Base-by-base conservation (phyloP, 2,888 invertebrate species). In the Dicyrtomina minuta region DNA sequence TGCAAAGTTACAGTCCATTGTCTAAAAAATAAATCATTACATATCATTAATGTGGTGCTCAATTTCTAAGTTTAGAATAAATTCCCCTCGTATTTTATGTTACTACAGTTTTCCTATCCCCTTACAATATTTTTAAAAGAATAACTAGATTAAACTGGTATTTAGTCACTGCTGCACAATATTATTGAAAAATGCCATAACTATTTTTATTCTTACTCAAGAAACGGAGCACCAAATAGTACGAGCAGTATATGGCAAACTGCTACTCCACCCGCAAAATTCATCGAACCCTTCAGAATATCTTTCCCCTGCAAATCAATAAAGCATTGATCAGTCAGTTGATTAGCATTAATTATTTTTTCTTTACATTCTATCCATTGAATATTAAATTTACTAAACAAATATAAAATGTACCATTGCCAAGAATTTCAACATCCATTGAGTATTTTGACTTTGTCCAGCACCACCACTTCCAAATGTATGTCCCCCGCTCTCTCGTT, bases 211-310 rank as follows among this genome's bases (percentile, higher is more conserved):
- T 55, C 70, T 70, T 70, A 77, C 78, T 75, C 59, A 26, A 75
- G 58, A 12, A 78, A 55, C 6, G 78, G 74, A 55, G 78, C 78
- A 55, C 78, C 78, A 55, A 78, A 72, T 10, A 78, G 59, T 20
- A 78, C 70, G n/a, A 76, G 55, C 17, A 73, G 44, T 12, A 74
- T 10, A 58, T 75, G 75, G 65, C 77, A 74, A 55, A 74, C 24
- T 6, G 60, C 41, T 22, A 74, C 68, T 12, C 68, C 70, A 1
- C 49, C 65, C 5, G 70, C 26, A 49, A 72, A 78, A 53, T 73
- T 73, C 39, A 71, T 66, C 8, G 67, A n/a, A 13, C 72, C 71
- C 56, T 72, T 73, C 27, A 68, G 56, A 12, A 75, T 15, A 24
- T 74, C 73, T 27, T 68, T 10, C 13, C 71, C 43, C 74, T 75